Base-by-base conservation (phyloP, 2,888 invertebrate genomes). In the Embidobia sp. region DNA sequence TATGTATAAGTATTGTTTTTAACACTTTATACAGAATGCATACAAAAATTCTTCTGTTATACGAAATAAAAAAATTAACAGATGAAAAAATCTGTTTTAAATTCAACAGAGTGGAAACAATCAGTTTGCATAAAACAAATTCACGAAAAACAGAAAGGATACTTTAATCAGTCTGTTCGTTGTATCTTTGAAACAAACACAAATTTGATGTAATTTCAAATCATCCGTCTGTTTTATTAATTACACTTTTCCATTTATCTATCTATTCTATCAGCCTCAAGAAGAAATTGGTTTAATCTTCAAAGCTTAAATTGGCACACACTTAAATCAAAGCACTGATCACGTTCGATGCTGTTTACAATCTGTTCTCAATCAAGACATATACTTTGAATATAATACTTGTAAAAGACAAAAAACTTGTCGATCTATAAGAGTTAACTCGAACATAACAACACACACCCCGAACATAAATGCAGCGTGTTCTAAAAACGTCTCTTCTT, bases 291-390 rank as follows among this genome's bases (percentile, higher is more conserved):
- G n/a, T n/a, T n/a, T n/a, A n/a, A n/a, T n/a, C n/a, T n/a, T n/a
- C n/a, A n/a, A n/a, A n/a, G 7, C 19, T 0, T 22, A 51, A 46
- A 13, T 27, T 27, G 8, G 29, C 29, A 29, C n/a, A n/a, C n/a
- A n/a, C n/a, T n/a, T n/a, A n/a, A n/a, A n/a, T n/a, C n/a, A 19
- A 11, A 10, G 7, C 5, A 33, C 7, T 33, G 8, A 22, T 22
- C n/a, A 33, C 13, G 11, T 46, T 63, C 61, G 61, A 63, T 63
- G 46, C 61, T 63, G 61, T 63, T 63, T 63, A 49, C 61, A 29
- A 63, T 4, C 13, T 48, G 61, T 61, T 46, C 46, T 35, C 11
- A 61, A 61, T 61, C 46, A 61, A 61, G 46, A 35, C 44, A 44
- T 19, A 26, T 6, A 44, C 19, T 5, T 3, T 15, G 10, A 26